Evolutionary conservation across 2,888 invertebrate species (phyloP).

Genomic region (Eristalinus sepulchralis): DNA sequence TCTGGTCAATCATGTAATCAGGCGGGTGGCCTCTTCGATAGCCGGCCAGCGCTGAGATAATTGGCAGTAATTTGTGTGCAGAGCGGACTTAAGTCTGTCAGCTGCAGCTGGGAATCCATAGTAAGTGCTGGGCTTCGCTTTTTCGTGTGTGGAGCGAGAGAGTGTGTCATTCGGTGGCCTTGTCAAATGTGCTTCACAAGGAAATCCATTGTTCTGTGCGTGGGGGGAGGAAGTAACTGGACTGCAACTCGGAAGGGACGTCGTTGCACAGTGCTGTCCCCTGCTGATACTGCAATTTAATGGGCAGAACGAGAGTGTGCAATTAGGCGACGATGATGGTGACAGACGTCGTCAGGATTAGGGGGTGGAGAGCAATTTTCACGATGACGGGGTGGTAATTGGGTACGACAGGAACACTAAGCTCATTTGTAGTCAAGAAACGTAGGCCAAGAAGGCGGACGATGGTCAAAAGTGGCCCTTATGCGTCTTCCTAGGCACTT

Average conservation of each 20-base stretch:
- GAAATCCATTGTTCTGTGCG: slow-evolving; percentile 26
- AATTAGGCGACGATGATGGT: not conserved
- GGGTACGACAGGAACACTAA: too few species aligned
- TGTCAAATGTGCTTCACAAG: slow-evolving; percentile 14
- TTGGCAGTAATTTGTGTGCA: slow-evolving; percentile 37
- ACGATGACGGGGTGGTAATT: too few species aligned
- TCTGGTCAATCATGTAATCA: slow-evolving; percentile 39
- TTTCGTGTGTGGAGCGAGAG: slow-evolving; percentile 10
- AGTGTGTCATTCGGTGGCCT: slow-evolving; percentile 15
- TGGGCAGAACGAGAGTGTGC: not conserved
- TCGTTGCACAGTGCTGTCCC: not conserved
- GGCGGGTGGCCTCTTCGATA: slow-evolving; percentile 5
- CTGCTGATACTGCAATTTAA: slow-evolving; percentile 17
- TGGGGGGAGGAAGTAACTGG: not conserved
- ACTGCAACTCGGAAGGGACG: too few species aligned
- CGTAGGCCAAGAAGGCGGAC: too few species aligned
- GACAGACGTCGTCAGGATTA: not conserved
- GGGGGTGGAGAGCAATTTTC: not conserved
- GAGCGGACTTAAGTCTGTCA: slow-evolving; percentile 19
- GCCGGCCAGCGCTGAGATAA: slow-evolving; percentile 42
- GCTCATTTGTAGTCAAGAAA: too few species aligned
- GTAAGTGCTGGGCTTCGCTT: slow-evolving; percentile 39
- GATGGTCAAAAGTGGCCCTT: too few species aligned
- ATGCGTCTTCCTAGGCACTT: too few species aligned
- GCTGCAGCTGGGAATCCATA: slow-evolving; percentile 50